Evolutionary conservation across 2,113 vertebrate species (phyloP).

Genomic region (Pterophyllum scalare): DNA sequence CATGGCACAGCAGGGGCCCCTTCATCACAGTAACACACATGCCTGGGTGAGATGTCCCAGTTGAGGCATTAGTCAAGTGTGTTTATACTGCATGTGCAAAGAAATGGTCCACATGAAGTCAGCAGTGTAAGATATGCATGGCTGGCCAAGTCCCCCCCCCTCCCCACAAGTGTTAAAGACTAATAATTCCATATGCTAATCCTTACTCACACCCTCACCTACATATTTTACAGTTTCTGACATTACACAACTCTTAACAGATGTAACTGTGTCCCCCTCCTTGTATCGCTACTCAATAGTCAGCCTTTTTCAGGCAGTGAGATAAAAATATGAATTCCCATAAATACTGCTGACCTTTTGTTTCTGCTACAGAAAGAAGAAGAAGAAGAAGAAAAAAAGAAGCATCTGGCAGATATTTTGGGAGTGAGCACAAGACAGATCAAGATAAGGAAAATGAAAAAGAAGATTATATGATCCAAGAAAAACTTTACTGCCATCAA

Average conservation of each 20-base stretch:
- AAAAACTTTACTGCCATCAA: conserved; percentile 26
- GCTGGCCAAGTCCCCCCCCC: conserved; percentile 41
- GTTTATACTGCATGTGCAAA: conserved; percentile 14
- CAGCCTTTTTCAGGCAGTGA: conserved; percentile 2
- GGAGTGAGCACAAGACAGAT: conserved; percentile 37
- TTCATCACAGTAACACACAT: conserved; percentile 69
- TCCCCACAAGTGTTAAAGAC: conserved; percentile 64
- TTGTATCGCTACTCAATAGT: conserved; percentile 15
- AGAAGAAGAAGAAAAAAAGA: background rate
- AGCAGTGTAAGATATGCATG: conserved; percentile 20
- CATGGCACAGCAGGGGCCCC: conserved; percentile 75
- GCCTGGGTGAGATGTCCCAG: conserved; percentile 68
- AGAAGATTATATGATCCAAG: conserved; percentile 43
- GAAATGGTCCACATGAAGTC: conserved; percentile 47
- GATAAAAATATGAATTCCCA: conserved; percentile 47
- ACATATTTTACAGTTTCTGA: conserved; percentile 37
- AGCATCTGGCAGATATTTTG: conserved; percentile 36
- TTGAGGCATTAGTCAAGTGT: conserved; percentile 61
- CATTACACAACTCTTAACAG: conserved; percentile 43
- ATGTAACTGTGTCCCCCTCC: conserved; percentile 5
- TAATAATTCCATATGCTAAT: conserved; percentile 63
- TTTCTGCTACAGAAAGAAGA: conserved; percentile 31
- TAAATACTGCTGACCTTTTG: conserved; percentile 66
- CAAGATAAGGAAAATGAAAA: conserved; percentile 34
- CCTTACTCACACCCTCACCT: conserved; percentile 31